Evolutionary conservation across 1,140 invertebrate genomes (phyloP).

Genomic region (Saccostrea glomerata): DNA sequence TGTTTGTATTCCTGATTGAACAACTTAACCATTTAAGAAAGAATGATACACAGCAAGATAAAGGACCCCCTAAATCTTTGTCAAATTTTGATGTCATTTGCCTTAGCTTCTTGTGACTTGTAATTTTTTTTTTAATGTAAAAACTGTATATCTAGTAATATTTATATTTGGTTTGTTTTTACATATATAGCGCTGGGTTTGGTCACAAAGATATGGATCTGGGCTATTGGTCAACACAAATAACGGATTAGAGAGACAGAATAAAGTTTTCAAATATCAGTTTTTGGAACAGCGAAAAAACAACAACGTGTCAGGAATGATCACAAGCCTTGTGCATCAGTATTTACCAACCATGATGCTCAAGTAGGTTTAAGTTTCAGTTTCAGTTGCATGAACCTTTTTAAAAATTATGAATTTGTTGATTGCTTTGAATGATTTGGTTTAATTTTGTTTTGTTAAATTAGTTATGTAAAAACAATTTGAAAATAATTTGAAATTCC

Average conservation of each 20-base stretch:
- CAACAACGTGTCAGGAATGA: conserved; percentile 24
- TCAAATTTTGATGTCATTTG: neutral
- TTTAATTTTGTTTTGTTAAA: neutral
- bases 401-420: neutral
- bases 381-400: neutral
- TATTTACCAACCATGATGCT: neutral
- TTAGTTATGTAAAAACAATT: neutral
- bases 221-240: conserved; percentile 15
- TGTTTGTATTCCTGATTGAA: neutral
- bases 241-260: conserved; percentile 46
- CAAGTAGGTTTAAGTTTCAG: neutral
- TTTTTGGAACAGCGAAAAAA: conserved; percentile 43
- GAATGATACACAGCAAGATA: neutral
- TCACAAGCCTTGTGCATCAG: neutral
- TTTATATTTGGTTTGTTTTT: neutral
- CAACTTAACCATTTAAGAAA: neutral
- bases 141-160: too few species aligned
- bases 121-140: too few species aligned
- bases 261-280: conserved; percentile 46
- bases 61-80: neutral
- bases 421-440: neutral
- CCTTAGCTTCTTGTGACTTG: neutral
- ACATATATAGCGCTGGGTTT: neutral
- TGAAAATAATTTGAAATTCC: neutral
- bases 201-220: conserved; percentile 9